Evolutionary conservation across 2,797 vertebrate genomes (phyloP), one percentile per base, ranked within the genome.

Genomic region (Allobates femoralis): DNA sequence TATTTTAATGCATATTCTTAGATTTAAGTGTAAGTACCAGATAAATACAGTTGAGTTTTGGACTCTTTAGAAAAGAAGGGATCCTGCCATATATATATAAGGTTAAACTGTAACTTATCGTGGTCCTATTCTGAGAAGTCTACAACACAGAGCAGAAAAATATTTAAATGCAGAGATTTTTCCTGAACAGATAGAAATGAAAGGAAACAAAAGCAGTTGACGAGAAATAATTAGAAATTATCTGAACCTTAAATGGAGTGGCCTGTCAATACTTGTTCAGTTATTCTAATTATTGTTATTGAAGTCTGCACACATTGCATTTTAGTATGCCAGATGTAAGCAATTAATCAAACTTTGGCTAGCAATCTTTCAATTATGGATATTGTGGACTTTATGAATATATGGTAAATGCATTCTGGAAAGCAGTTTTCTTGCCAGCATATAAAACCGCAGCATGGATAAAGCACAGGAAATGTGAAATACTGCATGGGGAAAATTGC

Each of bases 321-420:
- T 81, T 76, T 60, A 64, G 19, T 66, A 66, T 86, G 85, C 85
- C 69, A 86, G 41, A 86, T 81, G 71, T 26, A 82, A 82, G 71
- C 85, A 81, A 86, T 86, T 86, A 86, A 66, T 67, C 56, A 86
- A 77, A 86, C 79, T 76, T 76, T 86, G 79, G 58, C 78, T 79
- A 75, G 67, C 67, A 58, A 85, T 79, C 51, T 79, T 46, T 81
- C 55, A 55, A 79, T 84, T 85, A 85, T 34, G 16, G 32, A 80
- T 85, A 85, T 56, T 80, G 53, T 64, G 26, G 78, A 73, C 67
- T 74, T 71, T 30, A 81, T 75, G 30, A 74, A 81, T 81, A 21
- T 53, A 74, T 86, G 55, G 67, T 37, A 12, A 86, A 50, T 71
- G 26, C 18, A 28, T 62, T 71, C 50, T 80, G 66, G 53, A 62